These are phyloP conservation scores for Spea bombifrons DNA, from an alignment of 2,113 vertebrate genomes.

Conservation along the genomic window DNA sequence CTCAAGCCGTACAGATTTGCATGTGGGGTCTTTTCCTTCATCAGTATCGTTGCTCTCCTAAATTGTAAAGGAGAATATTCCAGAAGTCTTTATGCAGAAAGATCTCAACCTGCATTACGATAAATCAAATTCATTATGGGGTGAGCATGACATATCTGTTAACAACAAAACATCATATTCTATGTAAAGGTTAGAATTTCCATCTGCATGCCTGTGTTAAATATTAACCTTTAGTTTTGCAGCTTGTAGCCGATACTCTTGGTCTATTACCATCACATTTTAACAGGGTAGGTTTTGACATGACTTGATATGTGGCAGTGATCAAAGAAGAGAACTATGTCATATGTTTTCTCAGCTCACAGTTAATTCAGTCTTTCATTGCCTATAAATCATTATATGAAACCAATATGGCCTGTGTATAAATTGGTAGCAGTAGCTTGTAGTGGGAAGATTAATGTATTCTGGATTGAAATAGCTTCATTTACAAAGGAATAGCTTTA, in stretches of 20 bases:
- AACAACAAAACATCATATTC: slow-evolving; percentile 24
- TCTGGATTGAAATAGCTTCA: slow-evolving; percentile 14
- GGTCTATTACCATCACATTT: slow-evolving; percentile 37
- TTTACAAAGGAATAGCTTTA: slow-evolving; percentile 14
- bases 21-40: too few relatives aligned
- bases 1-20: too few relatives aligned
- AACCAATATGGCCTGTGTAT: slow-evolving; percentile 25
- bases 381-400: slow-evolving; percentile 40
- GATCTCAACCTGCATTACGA: background rate
- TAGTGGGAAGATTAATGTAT: slow-evolving; percentile 36
- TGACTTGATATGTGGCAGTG: slow-evolving; percentile 28
- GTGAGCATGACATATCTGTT: slow-evolving; percentile 17
- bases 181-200: background rate
- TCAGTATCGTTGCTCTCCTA: too few relatives aligned
- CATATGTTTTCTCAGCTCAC: slow-evolving; percentile 20
- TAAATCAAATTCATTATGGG: slow-evolving; percentile 31
- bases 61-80: too few relatives aligned
- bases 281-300: slow-evolving; percentile 26
- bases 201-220: background rate
- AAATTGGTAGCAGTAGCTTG: slow-evolving; percentile 24
- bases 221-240: background rate
- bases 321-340: slow-evolving; percentile 37
- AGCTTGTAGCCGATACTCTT: background rate
- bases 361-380: slow-evolving; percentile 31
- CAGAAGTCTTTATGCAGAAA: too few relatives aligned